Percentiles rank a stretch among this genome's conserved stretches.
Evolutionary conservation across 1,140 invertebrate species (phyloP).

Genomic region (Musca vetustissima): DNA sequence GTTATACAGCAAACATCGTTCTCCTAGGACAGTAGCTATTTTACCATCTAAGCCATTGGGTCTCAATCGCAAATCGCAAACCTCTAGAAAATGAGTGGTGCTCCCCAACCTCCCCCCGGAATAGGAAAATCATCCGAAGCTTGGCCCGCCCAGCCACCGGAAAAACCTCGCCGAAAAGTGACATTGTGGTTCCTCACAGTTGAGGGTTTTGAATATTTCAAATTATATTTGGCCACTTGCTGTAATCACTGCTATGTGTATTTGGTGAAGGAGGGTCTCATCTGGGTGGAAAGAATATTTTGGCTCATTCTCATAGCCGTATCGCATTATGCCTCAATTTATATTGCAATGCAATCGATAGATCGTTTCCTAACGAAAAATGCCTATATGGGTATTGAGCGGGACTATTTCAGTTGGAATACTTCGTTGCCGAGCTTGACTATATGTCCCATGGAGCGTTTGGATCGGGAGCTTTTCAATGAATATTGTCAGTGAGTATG

Average conservation of each 20-base stretch:
- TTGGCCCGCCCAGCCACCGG: too few relatives aligned
- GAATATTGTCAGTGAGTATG: conserved; percentile 55
- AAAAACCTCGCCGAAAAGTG: too few relatives aligned
- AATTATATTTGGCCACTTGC: conserved; percentile 14
- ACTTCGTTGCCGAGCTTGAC: conserved; percentile 65
- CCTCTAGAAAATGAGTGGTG: too few relatives aligned
- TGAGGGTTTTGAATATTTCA: neutral
- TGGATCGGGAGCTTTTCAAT: conserved; percentile 55
- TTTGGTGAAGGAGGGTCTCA: conserved; percentile 31
- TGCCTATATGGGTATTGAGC: conserved; percentile 69
- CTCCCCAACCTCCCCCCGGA: too few relatives aligned
- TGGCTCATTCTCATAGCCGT: conserved; percentile 39
- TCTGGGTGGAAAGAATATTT: conserved; percentile 43
- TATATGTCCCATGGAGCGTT: conserved; percentile 57
- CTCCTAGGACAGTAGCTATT: too few relatives aligned
- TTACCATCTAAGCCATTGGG: too few relatives aligned
- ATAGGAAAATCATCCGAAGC: too few relatives aligned
- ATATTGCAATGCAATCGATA: conserved; percentile 41
- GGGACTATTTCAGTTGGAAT: conserved; percentile 70
- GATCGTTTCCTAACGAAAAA: conserved; percentile 45
- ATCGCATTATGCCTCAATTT: conserved; percentile 41
- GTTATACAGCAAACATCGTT: too few relatives aligned
- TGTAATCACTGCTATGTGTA: conserved; percentile 46
- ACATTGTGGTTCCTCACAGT: too few relatives aligned
- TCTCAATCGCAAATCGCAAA: too few relatives aligned